Evolutionary conservation across 2,888 invertebrate genomes (phyloP).

Genomic region (Apamea crenata): DNA sequence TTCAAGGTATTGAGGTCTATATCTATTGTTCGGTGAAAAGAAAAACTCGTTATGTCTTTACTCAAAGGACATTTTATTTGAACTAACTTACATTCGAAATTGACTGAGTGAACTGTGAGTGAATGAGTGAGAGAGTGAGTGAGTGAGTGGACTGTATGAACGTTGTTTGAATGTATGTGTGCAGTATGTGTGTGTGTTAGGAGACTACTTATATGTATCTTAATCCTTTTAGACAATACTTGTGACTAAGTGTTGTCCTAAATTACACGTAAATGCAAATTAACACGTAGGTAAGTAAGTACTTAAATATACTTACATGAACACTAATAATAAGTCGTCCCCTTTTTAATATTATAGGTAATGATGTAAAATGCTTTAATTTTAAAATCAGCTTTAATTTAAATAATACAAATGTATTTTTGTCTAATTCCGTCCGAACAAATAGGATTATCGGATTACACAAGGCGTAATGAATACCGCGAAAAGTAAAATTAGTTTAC

Average conservation of each 20-base stretch:
- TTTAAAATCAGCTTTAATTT: not conserved
- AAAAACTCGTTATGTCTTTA: too few species aligned
- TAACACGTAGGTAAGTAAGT: not conserved
- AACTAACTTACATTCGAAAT: too few species aligned
- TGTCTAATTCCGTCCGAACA: not conserved
- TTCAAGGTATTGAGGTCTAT: too few species aligned
- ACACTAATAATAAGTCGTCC: not conserved
- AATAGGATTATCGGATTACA: constrained; percentile 34
- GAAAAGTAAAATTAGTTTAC: constrained; percentile 17
- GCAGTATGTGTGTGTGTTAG: too few species aligned
- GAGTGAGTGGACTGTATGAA: too few species aligned
- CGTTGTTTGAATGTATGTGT: too few species aligned
- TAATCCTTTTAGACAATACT: too few species aligned
- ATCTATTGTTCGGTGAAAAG: too few species aligned
- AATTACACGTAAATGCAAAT: not conserved
- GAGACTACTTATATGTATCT: too few species aligned
- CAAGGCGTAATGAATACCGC: constrained; percentile 26
- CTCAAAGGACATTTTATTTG: too few species aligned
- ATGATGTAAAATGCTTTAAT: not conserved
- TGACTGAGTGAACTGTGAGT: too few species aligned
- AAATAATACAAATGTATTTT: constrained; percentile 2
- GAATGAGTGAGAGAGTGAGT: too few species aligned
- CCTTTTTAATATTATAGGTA: not conserved
- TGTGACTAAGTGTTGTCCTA: not conserved
- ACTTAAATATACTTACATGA: constrained; percentile 2